Base-by-base conservation (phyloP, 2,888 invertebrate species). In the Heliconius ethilla region DNA sequence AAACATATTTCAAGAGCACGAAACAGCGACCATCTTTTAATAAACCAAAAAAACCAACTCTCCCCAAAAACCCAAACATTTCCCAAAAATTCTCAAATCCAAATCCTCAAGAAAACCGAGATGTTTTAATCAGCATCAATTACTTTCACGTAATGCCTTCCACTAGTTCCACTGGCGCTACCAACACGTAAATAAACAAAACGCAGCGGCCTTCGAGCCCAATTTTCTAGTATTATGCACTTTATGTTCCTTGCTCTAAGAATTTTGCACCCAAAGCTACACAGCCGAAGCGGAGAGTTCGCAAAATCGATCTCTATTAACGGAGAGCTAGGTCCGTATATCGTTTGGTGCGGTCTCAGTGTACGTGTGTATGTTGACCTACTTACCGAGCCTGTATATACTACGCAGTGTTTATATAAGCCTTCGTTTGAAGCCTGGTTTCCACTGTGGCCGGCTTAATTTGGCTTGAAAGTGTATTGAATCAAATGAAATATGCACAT, bases 301-400 rank as follows among this genome's bases (percentile, higher is more conserved):
- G 5, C 72, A 59, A 72, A 25, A 59, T 72, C 72, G 59, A 59
- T 72, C 72, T n/a, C n/a, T 72, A 75, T 77, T 33, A 6, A 7
- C 1, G 25, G 1, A n/a, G 37, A 0, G 0, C 18, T 73, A 75
- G 66, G 62, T 18, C 27, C 37, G 62, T 25, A n/a, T 72, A 76
- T 72, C 25, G 78, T 27, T 29, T 78, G 79, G 77, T 25, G 40
- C 27, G n/a, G 62, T 18, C 4, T n/a, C 15, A 76, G 82, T 81
- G 82, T 82, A 84, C 75, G 77, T 69, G 79, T 81, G 75, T 70
- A 65, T 18, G 80, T 77, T 77, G 86, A 78, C 85, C 84, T 81
- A 85, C 83, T 83, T 85, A 78, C 82, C 79, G 80, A 66, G 78
- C 66, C 77, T 72, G 27, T 79, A 75, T 77, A 75, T 79, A 75